Percentiles rank a stretch among this genome's conserved stretches.
Evolutionary conservation across 2,888 invertebrate species (phyloP).

Genomic region (Noctua fimbriata): DNA sequence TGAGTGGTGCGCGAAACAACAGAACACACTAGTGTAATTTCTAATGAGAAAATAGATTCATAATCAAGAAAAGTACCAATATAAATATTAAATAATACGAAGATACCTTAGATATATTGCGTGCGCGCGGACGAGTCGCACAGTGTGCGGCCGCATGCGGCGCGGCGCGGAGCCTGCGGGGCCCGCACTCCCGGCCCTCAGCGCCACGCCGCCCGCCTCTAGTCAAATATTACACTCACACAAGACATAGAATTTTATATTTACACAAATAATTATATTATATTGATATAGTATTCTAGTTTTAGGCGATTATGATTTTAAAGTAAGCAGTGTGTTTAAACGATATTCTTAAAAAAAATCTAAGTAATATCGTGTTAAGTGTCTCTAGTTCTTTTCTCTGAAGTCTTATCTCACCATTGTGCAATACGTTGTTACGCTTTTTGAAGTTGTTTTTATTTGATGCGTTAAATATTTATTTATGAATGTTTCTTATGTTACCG

Average conservation of each 20-base stretch:
- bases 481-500: conserved; percentile 74
- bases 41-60: conserved; percentile 91
- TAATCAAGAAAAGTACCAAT: conserved; percentile 94
- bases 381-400: conserved; percentile 83
- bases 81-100: conserved; percentile 89
- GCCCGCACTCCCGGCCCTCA: conserved; percentile 61
- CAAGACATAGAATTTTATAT: conserved; percentile 90
- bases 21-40: conserved; percentile 89
- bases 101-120: conserved; percentile 82
- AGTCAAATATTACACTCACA: conserved; percentile 90
- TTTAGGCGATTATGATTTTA: conserved; percentile 89
- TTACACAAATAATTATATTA: conserved; percentile 90
- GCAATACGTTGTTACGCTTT: conserved; percentile 89
- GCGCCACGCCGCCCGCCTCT: conserved; percentile 85
- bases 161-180: conserved; percentile 29
- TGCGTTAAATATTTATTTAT: conserved; percentile 71
- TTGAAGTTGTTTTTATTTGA: conserved; percentile 82
- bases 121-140: conserved; percentile 78
- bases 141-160: conserved; percentile 63
- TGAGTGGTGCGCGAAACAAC: conserved; percentile 79
- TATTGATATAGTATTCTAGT: conserved; percentile 91
- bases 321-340: conserved; percentile 83
- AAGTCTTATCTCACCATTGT: conserved; percentile 78
- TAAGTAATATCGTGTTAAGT: conserved; percentile 75
- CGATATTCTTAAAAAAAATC: conserved; percentile 64